phyloP scores from a whole-genome alignment of 1,140 invertebrate species.

The Potamilus streckersoni region DNA sequence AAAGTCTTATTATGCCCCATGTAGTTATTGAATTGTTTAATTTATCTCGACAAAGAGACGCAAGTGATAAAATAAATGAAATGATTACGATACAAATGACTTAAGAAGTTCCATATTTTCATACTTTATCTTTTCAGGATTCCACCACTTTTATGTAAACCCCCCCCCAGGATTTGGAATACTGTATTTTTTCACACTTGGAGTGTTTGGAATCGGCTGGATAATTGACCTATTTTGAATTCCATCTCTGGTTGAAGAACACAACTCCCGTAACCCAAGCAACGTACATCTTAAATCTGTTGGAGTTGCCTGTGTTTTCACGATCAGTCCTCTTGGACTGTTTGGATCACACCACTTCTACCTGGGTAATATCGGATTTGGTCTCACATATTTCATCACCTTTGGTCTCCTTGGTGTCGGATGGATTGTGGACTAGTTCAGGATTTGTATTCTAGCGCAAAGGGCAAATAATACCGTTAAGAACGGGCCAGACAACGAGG shows the following conservation, averaged over 20 bases:
- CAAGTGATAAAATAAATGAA: no score
- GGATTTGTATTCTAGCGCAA: conserved; percentile 24
- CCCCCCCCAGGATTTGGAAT: conserved; percentile 34
- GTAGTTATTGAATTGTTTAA: no score
- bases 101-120: no score
- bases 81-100: no score
- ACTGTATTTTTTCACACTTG: conserved; percentile 47
- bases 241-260: conserved; percentile 37
- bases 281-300: conserved; percentile 1
- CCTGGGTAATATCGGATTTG: conserved; percentile 23
- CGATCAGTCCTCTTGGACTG: conserved; percentile 26
- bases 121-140: conserved; percentile 31
- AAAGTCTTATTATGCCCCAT: no score
- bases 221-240: conserved; percentile 47
- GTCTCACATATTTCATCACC: conserved; percentile 24
- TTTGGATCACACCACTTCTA: conserved; percentile 37
- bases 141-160: conserved; percentile 59
- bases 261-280: conserved; percentile 21
- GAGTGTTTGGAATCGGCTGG: conserved; percentile 55
- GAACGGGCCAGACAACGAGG: conserved; percentile 28
- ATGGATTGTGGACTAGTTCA: conserved; percentile 30
- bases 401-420: conserved; percentile 32
- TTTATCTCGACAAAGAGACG: no score
- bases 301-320: conserved; percentile 20
- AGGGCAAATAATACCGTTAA: conserved; percentile 20